Base-by-base conservation (phyloP, 2,113 vertebrate genomes). In the Falco punctatus region DNA sequence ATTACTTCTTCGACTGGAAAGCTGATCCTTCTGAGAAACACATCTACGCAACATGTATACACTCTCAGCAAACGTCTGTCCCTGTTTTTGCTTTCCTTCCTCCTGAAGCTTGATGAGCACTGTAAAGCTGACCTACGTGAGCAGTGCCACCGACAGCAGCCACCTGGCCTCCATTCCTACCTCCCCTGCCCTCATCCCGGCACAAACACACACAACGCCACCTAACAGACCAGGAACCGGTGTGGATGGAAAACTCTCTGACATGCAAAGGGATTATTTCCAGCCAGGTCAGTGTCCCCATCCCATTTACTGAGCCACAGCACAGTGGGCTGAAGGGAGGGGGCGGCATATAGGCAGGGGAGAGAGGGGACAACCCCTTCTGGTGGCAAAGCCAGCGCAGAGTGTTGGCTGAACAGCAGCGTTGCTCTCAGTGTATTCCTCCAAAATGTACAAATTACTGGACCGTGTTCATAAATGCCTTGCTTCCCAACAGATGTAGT, bases 31-130 rank as follows among this genome's bases (percentile, higher is more conserved):
- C 88, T 40, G 59, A 81, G 58, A 51, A 79, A 44, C 33, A 67
- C 17, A 28, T 8, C 38, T 11, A 4, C 24, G 28, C 51, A 70
- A 40, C 0, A 0, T 21, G 42, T 26, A 58, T 7, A 22, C 18
- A 7, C 38, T 22, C 18, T 28, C 74, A 49, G 23, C 57, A 67
- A 10, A 55, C 6, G 7, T 23, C 61, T 61, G 58, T 19, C 23
- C 64, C 9, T 19, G 65, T 38, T 7, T 15, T 51, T 38, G 23
- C 51, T 66, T n/a, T 54, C 35, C 59, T 65, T 64, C 75, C 75
- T 77, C 54, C 30, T 23, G 16, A 88, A 35, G 23, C 62, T 58
- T 55, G 58, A 51, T 1, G 2, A 77, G 69, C 52, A 15, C 62
- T 64, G 42, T 67, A 51, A 28, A 57, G 51, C 75, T 71, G 72